phyloP scores from a whole-genome alignment of 2,797 vertebrate species.

The Arvicola amphibius region DNA sequence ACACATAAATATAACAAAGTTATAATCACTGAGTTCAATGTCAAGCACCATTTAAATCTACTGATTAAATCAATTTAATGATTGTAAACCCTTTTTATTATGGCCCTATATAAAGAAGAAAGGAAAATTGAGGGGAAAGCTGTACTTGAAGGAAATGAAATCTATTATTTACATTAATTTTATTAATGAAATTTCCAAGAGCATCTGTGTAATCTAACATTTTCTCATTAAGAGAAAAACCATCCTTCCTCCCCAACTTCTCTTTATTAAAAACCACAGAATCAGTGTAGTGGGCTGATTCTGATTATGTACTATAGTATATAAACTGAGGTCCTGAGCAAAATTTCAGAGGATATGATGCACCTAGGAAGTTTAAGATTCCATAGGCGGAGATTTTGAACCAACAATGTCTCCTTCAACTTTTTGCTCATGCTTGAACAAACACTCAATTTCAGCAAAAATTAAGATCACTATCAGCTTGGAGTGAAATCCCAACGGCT shows the following conservation, averaged over 20 bases:
- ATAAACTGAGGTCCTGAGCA: background rate
- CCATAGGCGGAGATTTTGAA: background rate
- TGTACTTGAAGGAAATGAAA: constrained; percentile 54
- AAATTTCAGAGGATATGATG: background rate
- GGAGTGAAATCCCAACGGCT: background rate
- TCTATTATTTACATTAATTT: constrained; percentile 52
- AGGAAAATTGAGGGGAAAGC: constrained; percentile 46
- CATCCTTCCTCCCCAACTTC: background rate
- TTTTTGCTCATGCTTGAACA: background rate
- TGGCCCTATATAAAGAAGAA: constrained; percentile 62
- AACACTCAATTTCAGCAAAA: background rate
- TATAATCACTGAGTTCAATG: constrained; percentile 76
- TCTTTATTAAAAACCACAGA: background rate
- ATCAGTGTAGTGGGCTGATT: background rate
- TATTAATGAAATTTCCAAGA: constrained; percentile 4
- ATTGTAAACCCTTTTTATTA: constrained; percentile 67
- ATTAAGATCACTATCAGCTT: background rate
- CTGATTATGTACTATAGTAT: too few relatives aligned
- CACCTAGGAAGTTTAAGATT: background rate
- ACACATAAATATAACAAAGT: constrained; percentile 77
- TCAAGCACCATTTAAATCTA: constrained; percentile 74
- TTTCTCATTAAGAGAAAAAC: constrained; percentile 28
- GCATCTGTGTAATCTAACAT: background rate
- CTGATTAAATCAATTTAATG: constrained; percentile 75
- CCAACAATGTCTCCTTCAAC: background rate